These are phyloP conservation scores for Mirza zaza DNA, from an alignment of 2,113 vertebrate genomes.

Conservation along the genomic window DNA sequence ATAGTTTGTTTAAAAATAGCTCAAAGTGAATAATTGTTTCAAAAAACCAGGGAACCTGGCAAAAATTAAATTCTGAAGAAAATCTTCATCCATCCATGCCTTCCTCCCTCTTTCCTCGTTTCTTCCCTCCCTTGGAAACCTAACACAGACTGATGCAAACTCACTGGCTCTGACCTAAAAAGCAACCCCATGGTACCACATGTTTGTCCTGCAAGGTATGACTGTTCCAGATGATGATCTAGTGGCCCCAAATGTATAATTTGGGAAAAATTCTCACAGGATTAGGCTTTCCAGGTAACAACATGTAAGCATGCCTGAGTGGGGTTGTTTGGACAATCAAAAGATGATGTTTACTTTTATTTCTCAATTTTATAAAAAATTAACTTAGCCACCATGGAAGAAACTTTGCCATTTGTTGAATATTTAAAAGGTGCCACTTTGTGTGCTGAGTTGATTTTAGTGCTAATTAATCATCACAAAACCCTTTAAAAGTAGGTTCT, in stretches of 20 bases:
- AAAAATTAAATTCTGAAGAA: slow-evolving; percentile 33
- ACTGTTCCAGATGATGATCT: not conserved
- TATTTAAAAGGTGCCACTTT: not conserved
- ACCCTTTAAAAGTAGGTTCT: not conserved
- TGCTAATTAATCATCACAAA: not conserved
- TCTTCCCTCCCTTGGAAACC: not conserved
- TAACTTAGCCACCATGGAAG: not conserved
- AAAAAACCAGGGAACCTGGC: not conserved
- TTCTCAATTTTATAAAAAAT: not conserved
- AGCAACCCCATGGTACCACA: no score
- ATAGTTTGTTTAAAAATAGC: not conserved
- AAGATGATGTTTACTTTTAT: not conserved
- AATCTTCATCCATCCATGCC: slow-evolving; percentile 6
- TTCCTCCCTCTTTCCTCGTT: slow-evolving; percentile 41
- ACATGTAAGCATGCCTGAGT: not conserved
- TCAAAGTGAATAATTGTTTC: not conserved
- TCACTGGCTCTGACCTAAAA: not conserved
- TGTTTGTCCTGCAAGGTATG: not conserved
- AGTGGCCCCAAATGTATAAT: not conserved
- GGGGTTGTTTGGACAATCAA: not conserved
- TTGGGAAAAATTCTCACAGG: not conserved
- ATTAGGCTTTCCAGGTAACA: not conserved
- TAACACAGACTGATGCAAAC: not conserved
- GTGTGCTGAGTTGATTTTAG: not conserved
- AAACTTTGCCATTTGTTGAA: not conserved